phyloP scores from a whole-genome alignment of 1,140 invertebrate genomes.

The Monomorium pharaonis region DNA sequence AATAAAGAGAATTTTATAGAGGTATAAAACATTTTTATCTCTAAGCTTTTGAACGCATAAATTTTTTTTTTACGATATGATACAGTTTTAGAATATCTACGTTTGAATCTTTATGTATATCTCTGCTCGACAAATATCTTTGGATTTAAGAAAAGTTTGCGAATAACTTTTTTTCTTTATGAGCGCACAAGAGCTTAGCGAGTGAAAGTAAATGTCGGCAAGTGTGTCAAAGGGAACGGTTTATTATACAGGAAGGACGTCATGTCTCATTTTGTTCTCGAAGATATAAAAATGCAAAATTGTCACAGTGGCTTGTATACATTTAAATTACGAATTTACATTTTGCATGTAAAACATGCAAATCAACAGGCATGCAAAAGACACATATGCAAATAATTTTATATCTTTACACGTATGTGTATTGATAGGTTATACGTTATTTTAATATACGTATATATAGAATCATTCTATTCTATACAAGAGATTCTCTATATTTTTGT shows the following conservation, averaged over 20 bases:
- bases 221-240: constrained; percentile 5
- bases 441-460: not conserved
- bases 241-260: not conserved
- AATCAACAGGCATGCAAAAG: constrained; percentile 9
- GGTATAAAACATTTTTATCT: not conserved
- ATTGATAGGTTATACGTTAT: constrained; percentile 9
- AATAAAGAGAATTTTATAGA: not conserved
- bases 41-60: not conserved
- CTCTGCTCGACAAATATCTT: not conserved
- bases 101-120: not conserved
- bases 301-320: constrained; percentile 13
- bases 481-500: not conserved
- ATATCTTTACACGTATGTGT: not conserved
- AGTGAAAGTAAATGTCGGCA: not conserved
- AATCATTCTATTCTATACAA: not conserved
- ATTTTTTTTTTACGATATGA: not conserved
- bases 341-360: constrained; percentile 24
- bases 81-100: not conserved
- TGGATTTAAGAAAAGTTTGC: not conserved
- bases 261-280: constrained; percentile 16
- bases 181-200: not conserved
- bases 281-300: constrained; percentile 35
- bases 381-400: not conserved
- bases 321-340: constrained; percentile 47
- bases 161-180: not conserved